Conservation (phyloP, 2,113 vertebrate genomes). For the Periophthalmus modestus region DNA sequence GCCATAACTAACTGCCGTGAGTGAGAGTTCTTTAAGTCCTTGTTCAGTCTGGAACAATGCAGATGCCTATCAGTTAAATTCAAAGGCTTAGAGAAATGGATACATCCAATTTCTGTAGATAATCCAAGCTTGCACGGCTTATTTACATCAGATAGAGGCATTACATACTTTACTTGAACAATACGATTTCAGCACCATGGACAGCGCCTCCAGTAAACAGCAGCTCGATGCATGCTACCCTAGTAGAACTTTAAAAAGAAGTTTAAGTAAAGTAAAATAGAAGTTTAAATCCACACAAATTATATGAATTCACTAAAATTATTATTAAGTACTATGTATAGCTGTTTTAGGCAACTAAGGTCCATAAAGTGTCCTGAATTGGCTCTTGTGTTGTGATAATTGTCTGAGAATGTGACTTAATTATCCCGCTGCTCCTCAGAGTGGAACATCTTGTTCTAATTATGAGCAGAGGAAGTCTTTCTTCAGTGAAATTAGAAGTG, state of each 20-base stretch:
- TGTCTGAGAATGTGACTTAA: conserved; percentile 43
- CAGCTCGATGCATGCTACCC: background rate
- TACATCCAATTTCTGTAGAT: conserved; percentile 13
- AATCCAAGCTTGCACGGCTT: background rate
- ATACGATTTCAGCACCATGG: conserved; percentile 26
- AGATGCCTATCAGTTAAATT: conserved; percentile 56
- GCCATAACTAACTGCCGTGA: background rate
- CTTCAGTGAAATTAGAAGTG: conserved; percentile 78
- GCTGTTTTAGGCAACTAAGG: background rate
- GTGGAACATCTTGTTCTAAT: conserved; percentile 79
- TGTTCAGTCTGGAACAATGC: conserved; percentile 23
- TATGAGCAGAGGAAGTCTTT: conserved; percentile 75
- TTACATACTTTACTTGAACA: background rate
- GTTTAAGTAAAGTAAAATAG: no score
- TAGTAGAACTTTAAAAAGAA: background rate
- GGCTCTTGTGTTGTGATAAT: conserved; percentile 15
- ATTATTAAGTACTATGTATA: background rate
- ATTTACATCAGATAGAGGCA: conserved; percentile 3
- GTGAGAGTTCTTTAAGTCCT: conserved; percentile 23
- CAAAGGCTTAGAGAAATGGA: conserved; percentile 26
- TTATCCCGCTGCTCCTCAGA: conserved; percentile 48
- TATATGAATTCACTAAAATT: background rate
- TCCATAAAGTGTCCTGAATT: background rate
- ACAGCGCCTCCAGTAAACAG: background rate
- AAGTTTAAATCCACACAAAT: background rate